Conservation (phyloP, 2,888 invertebrate species). For the Mythimna vitellina region DNA sequence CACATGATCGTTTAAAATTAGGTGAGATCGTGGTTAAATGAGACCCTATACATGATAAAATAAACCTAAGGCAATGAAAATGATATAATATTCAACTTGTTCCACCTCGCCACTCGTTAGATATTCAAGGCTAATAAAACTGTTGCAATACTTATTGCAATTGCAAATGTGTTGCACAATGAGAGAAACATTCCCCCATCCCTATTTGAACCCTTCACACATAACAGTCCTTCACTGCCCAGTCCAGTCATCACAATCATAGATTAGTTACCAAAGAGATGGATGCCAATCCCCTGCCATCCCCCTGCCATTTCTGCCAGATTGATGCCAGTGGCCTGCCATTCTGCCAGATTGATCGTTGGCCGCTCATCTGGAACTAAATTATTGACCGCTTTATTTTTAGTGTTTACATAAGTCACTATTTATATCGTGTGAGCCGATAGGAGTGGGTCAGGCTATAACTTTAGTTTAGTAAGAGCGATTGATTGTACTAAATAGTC, state of each 20-base stretch:
- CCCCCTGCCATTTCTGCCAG: constrained; percentile 45
- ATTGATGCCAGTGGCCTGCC: constrained; percentile 50
- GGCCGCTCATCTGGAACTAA: constrained; percentile 47
- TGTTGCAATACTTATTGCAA: not conserved
- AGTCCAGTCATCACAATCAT: constrained; percentile 45
- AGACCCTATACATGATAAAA: no score
- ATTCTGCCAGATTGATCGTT: constrained; percentile 56
- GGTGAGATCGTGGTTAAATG: no score
- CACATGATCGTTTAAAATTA: no score
- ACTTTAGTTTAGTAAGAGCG: constrained; percentile 20
- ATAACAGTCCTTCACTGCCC: constrained; percentile 53
- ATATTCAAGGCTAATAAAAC: not conserved
- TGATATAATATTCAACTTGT: not conserved
- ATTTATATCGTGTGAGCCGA: constrained; percentile 32
- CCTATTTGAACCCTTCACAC: constrained; percentile 24
- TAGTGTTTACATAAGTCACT: constrained; percentile 49
- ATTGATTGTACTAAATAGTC: constrained; percentile 5
- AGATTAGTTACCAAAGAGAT: constrained; percentile 55
- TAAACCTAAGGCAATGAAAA: not conserved
- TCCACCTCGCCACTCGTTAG: no score
- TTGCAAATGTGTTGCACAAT: constrained; percentile 9
- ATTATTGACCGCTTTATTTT: constrained; percentile 57
- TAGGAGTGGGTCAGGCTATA: constrained; percentile 26
- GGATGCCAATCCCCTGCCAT: constrained; percentile 47
- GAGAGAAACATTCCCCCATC: not conserved